These are phyloP conservation scores for Alauda arvensis DNA, from an alignment of 2,797 vertebrate species.

Conservation along the genomic window DNA sequence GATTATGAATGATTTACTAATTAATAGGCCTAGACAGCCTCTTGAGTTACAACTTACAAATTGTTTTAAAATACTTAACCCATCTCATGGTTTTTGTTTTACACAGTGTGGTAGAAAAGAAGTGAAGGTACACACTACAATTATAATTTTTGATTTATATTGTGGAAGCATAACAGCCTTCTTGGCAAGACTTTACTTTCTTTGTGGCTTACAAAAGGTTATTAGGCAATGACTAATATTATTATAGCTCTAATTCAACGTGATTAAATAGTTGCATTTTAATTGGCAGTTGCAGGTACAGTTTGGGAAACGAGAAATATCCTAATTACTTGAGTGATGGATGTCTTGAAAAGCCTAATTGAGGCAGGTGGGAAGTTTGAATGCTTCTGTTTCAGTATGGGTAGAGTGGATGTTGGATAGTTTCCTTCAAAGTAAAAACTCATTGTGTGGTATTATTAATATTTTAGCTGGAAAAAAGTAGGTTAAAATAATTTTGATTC, in stretches of 20 bases:
- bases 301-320: conserved; percentile 2
- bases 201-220: neutral
- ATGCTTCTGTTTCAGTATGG: neutral
- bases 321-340: neutral
- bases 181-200: conserved; percentile 25
- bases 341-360: neutral
- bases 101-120: neutral
- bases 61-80: conserved; percentile 6
- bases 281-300: neutral
- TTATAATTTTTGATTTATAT: conserved; percentile 39
- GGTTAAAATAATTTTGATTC: neutral
- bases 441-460: rapidly evolving
- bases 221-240: conserved; percentile 34
- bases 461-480: neutral
- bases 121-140: neutral
- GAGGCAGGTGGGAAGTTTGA: neutral
- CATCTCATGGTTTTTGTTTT: neutral
- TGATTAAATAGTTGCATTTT: conserved; percentile 23
- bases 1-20: neutral
- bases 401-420: neutral
- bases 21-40: neutral
- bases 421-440: neutral
- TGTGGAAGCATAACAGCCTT: conserved; percentile 2
- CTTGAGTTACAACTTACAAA: neutral
- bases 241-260: conserved; percentile 34